These are phyloP conservation scores for Rhinopithecus roxellana DNA, from an alignment of 2,113 vertebrate species.

Conservation along the genomic window DNA sequence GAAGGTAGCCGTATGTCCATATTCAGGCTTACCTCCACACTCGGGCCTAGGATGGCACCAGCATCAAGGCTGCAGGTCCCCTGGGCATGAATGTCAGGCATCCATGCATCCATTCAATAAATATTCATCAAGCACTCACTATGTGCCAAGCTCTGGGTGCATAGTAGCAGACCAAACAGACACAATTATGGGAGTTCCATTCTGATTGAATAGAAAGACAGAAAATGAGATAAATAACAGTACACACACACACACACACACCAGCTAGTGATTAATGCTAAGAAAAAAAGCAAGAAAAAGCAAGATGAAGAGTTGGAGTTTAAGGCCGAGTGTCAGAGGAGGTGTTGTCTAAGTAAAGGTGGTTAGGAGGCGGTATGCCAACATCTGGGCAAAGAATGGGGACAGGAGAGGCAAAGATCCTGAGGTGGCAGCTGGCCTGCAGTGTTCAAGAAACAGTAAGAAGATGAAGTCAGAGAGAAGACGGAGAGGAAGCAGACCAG, in stretches of 20 bases:
- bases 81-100: neutral
- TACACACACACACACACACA: neutral
- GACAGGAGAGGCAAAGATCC: neutral
- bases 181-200: neutral
- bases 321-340: neutral
- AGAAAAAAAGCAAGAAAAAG: neutral
- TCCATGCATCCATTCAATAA: neutral
- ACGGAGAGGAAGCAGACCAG: neutral
- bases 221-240: neutral
- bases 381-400: neutral
- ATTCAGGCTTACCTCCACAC: neutral
- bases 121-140: neutral
- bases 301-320: neutral
- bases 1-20: neutral
- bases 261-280: neutral
- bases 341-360: neutral
- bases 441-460: neutral
- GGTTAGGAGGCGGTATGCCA: rapidly evolving
- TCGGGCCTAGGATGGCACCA: neutral
- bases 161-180: neutral
- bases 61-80: neutral
- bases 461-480: neutral
- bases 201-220: neutral
- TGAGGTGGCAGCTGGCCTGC: no score
- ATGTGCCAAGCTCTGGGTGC: neutral